Percentiles rank a stretch among this genome's conserved stretches.
Conservation (phyloP, 64 coral and sea anemone genomes). For the Montipora efflorescens region DNA sequence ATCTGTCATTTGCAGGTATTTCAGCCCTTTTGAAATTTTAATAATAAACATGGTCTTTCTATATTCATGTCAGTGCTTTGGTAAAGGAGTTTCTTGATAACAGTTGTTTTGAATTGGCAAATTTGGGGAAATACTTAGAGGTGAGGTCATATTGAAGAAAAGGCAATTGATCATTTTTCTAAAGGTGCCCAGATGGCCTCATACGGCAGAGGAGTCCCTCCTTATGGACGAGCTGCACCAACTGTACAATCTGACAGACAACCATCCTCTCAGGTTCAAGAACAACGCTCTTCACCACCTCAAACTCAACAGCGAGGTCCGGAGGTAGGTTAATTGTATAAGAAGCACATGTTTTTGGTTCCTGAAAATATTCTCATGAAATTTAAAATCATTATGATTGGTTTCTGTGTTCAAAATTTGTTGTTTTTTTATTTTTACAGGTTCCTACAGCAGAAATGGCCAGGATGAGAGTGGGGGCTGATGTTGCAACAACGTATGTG, state of each 20-base stretch:
- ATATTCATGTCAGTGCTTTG: no score
- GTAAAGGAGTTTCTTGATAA: no score
- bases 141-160: no score
- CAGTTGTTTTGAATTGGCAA: no score
- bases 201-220: slow-evolving; percentile 31
- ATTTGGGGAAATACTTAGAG: no score
- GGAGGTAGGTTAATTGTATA: background rate
- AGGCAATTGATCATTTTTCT: background rate
- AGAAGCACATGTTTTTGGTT: no score
- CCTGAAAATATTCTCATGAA: no score
- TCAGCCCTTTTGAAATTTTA: no score
- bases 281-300: slow-evolving; percentile 8
- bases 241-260: slow-evolving; percentile 23
- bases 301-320: slow-evolving; percentile 8
- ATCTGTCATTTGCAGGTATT: no score
- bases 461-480: slow-evolving; percentile 1
- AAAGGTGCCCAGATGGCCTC: background rate
- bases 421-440: background rate
- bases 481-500: slow-evolving; percentile 20
- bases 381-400: no score
- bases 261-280: background rate
- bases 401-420: no score
- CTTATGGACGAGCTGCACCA: slow-evolving; percentile 13
- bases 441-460: slow-evolving; percentile 42
- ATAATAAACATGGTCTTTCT: no score